Percentiles rank a stretch among this genome's conserved stretches.
These are phyloP conservation scores for Mola mola DNA, from an alignment of 2,113 vertebrate genomes.

Conservation along the genomic window DNA sequence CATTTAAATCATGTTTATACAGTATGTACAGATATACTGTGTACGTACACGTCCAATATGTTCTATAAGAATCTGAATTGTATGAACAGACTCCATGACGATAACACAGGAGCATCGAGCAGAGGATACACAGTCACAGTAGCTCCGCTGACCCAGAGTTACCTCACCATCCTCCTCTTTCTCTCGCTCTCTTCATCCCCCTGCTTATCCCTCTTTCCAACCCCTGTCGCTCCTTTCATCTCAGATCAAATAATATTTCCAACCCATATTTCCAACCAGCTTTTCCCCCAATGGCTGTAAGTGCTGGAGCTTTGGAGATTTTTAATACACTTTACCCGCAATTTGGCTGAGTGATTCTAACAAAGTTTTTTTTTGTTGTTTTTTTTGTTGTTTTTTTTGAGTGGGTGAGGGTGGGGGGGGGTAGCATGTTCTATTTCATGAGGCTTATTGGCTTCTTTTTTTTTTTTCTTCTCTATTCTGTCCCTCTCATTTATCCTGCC, in stretches of 20 bases:
- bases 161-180: constrained; percentile 39
- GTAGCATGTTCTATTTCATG: constrained; percentile 35
- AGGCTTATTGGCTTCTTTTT: constrained; percentile 42
- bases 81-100: constrained; percentile 4
- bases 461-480: constrained; percentile 29
- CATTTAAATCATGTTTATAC: no score
- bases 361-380: constrained; percentile 38
- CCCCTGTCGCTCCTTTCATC: constrained; percentile 71
- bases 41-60: no score
- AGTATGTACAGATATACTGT: no score
- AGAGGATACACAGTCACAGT: constrained; percentile 35
- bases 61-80: no score
- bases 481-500: constrained; percentile 14
- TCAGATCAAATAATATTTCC: constrained; percentile 76
- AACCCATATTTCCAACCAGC: constrained; percentile 64
- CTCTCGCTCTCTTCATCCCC: constrained; percentile 56
- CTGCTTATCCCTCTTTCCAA: constrained; percentile 55
- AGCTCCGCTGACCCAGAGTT: constrained; percentile 49
- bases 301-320: constrained; percentile 71
- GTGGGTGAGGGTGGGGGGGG: neutral
- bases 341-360: constrained; percentile 69
- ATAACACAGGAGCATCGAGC: constrained; percentile 11
- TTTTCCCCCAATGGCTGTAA: constrained; percentile 67
- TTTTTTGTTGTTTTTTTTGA: neutral
- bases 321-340: constrained; percentile 67